Percentiles rank a stretch among this genome's conserved stretches.
phyloP scores from a whole-genome alignment of 2,797 vertebrate genomes.

The Coregonus ussuriensis region DNA sequence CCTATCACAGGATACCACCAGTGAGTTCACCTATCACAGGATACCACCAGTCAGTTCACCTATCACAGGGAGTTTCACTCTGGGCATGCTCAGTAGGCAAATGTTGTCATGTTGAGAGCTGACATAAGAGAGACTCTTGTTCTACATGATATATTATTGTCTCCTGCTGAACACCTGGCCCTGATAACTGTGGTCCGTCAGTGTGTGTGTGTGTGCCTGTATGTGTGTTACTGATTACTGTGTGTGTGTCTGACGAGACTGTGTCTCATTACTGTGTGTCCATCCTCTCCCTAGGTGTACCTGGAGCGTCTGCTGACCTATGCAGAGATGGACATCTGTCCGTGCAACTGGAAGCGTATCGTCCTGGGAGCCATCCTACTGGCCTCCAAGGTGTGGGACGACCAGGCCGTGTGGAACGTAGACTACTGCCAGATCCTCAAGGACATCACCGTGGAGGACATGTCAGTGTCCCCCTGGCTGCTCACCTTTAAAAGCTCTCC shows the following conservation, averaged over 20 bases:
- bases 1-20: too few species aligned
- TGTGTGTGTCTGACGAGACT: not conserved
- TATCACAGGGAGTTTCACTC: not conserved
- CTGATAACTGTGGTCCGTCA: not conserved
- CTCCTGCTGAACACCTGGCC: not conserved
- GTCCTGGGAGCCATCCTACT: constrained; percentile 92
- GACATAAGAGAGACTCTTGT: not conserved
- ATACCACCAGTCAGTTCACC: too few species aligned
- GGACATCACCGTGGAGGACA: constrained; percentile 92
- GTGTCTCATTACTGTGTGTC: not conserved
- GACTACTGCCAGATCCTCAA: constrained; percentile 96
- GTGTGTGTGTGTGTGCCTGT: not conserved
- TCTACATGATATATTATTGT: not conserved
- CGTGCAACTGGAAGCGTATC: constrained; percentile 94
- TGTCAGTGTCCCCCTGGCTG: constrained; percentile 75
- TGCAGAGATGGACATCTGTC: constrained; percentile 96
- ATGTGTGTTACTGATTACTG: too few species aligned
- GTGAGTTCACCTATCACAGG: too few species aligned
- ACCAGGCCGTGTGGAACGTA: constrained; percentile 95
- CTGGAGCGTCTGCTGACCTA: constrained; percentile 94
- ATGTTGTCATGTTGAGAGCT: not conserved
- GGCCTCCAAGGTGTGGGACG: constrained; percentile 95
- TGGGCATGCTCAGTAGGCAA: not conserved
- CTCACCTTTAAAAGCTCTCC: not conserved
- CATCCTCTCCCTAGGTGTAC: constrained; percentile 79